Conservation (phyloP, 1,140 invertebrate species). For the Trissolcus basalis region DNA sequence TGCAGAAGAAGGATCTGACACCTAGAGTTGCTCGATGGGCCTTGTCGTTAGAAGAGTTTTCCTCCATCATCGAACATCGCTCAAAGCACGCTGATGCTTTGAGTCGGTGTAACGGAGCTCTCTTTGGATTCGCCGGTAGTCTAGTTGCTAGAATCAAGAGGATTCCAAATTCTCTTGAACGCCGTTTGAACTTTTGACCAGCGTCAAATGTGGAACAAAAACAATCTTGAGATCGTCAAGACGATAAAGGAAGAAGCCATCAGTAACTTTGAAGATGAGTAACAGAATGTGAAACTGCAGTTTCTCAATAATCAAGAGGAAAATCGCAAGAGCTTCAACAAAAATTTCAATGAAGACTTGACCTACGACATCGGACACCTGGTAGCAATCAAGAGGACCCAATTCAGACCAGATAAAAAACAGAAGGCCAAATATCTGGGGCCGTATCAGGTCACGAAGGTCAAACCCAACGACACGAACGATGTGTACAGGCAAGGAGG, state of each 20-base stretch:
- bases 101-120: not conserved
- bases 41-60: not conserved
- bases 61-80: not conserved
- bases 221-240: no score
- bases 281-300: not conserved
- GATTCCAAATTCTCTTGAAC: no score
- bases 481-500: not conserved
- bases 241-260: no score
- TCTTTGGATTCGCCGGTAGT: slow-evolving; percentile 3
- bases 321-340: slow-evolving; percentile 1
- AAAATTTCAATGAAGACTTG: not conserved
- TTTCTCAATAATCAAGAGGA: not conserved
- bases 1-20: not conserved
- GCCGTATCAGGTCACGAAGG: slow-evolving; percentile 1
- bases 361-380: not conserved
- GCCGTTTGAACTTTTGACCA: no score
- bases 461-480: slow-evolving; percentile 2
- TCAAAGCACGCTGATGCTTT: slow-evolving; percentile 4
- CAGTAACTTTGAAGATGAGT: not conserved
- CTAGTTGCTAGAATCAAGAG: not conserved
- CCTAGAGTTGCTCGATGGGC: slow-evolving; percentile 9
- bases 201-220: no score
- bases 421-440: not conserved
- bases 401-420: not conserved
- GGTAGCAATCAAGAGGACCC: not conserved